phyloP scores from a whole-genome alignment of 2,797 vertebrate species.

The Heteromormyrus szaboi region DNA sequence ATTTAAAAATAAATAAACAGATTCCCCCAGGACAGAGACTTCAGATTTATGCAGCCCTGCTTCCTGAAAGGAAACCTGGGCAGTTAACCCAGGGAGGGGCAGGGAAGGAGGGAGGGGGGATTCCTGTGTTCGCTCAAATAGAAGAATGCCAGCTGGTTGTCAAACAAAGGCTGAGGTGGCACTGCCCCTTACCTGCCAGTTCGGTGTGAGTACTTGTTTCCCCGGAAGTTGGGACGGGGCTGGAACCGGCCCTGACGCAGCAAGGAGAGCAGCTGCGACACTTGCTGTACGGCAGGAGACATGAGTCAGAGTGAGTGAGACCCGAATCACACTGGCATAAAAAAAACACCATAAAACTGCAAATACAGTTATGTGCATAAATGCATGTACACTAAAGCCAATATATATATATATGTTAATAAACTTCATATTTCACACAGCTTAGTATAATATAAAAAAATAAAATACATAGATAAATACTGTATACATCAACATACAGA shows the following conservation, averaged over 20 bases:
- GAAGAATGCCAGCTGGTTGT: background rate
- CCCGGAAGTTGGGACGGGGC: constrained; percentile 87
- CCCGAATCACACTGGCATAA: background rate
- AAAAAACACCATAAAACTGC: background rate
- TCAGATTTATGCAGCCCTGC: background rate
- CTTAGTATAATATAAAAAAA: background rate
- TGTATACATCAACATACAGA: background rate
- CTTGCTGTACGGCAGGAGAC: constrained; percentile 79
- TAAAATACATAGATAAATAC: background rate
- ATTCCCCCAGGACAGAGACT: background rate
- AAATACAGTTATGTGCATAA: background rate
- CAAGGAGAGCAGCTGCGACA: constrained; percentile 93
- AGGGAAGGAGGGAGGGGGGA: background rate
- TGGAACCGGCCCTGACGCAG: constrained; percentile 91
- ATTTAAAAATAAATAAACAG: background rate
- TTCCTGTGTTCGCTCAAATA: background rate
- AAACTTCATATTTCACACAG: constrained; percentile 5
- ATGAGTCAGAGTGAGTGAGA: constrained; percentile 21
- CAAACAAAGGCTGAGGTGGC: background rate
- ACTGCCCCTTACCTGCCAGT: constrained; percentile 64
- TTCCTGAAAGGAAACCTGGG: constrained; percentile 10
- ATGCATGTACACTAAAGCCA: background rate
- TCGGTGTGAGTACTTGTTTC: constrained; percentile 84
- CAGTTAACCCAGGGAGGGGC: background rate
- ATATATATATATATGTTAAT: background rate